Evolutionary conservation across 2,113 vertebrate genomes (phyloP).

Genomic region (Polypterus bichir): DNA sequence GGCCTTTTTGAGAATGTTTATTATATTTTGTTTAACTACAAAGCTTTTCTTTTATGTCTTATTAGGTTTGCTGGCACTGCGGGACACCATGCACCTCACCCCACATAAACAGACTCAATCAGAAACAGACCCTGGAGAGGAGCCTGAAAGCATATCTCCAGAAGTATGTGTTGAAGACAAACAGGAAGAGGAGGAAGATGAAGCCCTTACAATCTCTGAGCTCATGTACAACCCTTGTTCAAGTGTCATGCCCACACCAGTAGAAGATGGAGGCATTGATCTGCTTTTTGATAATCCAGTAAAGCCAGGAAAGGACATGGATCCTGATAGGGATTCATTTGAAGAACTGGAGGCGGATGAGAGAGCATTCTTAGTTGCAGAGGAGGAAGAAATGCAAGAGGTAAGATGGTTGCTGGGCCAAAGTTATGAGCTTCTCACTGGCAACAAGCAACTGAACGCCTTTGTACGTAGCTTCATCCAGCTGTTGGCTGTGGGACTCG

Average conservation of each 20-base stretch:
- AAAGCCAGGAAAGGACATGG: constrained; percentile 67
- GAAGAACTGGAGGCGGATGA: constrained; percentile 70
- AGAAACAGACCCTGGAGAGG: constrained; percentile 25
- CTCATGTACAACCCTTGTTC: constrained; percentile 79
- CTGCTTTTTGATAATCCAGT: constrained; percentile 79
- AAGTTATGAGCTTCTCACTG: constrained; percentile 64
- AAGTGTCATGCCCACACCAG: constrained; percentile 82
- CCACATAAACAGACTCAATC: constrained; percentile 35
- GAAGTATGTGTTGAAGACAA: constrained; percentile 19
- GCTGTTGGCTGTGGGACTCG: constrained; percentile 71
- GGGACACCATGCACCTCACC: constrained; percentile 40
- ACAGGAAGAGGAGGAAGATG: constrained; percentile 51
- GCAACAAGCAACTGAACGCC: constrained; percentile 68
- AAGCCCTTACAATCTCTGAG: constrained; percentile 81
- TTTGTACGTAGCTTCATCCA: constrained; percentile 76
- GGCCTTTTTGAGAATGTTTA: no score
- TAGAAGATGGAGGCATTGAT: constrained; percentile 73
- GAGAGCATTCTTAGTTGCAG: constrained; percentile 58
- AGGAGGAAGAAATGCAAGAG: constrained; percentile 65
- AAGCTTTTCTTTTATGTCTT: constrained; percentile 3
- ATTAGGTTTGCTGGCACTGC: constrained; percentile 40
- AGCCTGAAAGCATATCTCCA: constrained; percentile 11
- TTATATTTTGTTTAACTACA: no score
- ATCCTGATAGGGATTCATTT: constrained; percentile 74
- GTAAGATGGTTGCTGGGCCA: constrained; percentile 51